These are phyloP conservation scores for Chamaea fasciata DNA, from an alignment of 2,113 vertebrate genomes.

Conservation along the genomic window DNA sequence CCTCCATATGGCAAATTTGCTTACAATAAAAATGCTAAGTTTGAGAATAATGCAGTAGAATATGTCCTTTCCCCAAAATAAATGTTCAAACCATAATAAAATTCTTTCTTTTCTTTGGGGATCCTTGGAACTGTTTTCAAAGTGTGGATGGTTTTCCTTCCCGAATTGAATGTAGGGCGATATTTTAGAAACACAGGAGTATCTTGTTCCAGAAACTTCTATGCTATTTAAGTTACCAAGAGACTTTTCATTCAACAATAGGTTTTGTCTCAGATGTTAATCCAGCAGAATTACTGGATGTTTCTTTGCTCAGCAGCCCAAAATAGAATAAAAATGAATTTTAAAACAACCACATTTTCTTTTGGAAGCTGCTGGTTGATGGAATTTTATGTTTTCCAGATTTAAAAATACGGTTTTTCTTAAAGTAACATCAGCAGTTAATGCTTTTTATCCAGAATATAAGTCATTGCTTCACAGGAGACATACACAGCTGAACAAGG, in stretches of 20 bases:
- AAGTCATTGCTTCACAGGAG: background rate
- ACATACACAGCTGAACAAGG: background rate
- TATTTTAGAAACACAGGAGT: background rate
- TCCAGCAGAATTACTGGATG: background rate
- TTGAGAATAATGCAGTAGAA: background rate
- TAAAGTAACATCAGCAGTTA: background rate
- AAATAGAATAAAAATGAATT: background rate
- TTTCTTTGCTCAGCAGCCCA: background rate
- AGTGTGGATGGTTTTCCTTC: background rate
- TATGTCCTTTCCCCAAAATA: background rate
- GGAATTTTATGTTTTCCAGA: background rate
- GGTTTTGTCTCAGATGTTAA: background rate
- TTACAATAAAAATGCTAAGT: background rate
- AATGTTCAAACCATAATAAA: background rate
- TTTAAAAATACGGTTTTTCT: background rate
- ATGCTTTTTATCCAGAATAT: background rate
- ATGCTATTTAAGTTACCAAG: background rate
- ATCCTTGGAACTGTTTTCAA: background rate
- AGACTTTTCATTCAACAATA: background rate
- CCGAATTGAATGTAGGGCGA: background rate
- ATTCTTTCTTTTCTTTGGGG: background rate
- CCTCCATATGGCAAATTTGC: background rate
- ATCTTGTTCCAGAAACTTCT: background rate
- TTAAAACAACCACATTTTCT: accelerated
- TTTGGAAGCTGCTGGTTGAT: background rate